phyloP scores from a whole-genome alignment of 2,113 vertebrate genomes.

The Garra rufa region DNA sequence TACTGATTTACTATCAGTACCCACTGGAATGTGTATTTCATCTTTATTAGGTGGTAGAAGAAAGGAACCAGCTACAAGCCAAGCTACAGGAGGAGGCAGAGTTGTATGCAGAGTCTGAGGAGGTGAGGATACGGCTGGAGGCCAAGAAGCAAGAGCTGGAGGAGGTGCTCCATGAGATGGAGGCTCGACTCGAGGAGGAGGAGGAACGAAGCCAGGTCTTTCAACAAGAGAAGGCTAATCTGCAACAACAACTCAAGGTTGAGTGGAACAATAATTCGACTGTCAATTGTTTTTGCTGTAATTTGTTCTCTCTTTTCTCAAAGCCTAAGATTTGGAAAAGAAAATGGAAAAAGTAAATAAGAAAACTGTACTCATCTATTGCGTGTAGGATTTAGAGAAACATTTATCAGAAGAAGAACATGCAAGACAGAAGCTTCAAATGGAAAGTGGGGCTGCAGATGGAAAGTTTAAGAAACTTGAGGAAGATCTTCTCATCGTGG shows the following conservation, averaged over 20 bases:
- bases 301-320: background rate
- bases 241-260: slow-evolving; percentile 93
- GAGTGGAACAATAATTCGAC: background rate
- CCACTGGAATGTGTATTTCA: background rate
- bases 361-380: background rate
- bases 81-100: slow-evolving; percentile 91
- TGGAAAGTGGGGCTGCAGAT: slow-evolving; percentile 88
- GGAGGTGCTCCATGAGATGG: slow-evolving; percentile 95
- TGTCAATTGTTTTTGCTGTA: background rate
- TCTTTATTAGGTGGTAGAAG: slow-evolving; percentile 81
- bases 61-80: slow-evolving; percentile 84
- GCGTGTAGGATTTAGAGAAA: slow-evolving; percentile 84
- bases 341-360: background rate
- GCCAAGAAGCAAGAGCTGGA: slow-evolving; percentile 94
- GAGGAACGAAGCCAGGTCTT: slow-evolving; percentile 84
- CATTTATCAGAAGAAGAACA: slow-evolving; percentile 88
- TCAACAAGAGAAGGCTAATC: slow-evolving; percentile 88
- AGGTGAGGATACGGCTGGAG: slow-evolving; percentile 88
- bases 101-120: slow-evolving; percentile 88
- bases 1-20: background rate
- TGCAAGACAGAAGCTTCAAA: slow-evolving; percentile 87
- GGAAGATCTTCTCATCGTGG: slow-evolving; percentile 88
- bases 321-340: background rate
- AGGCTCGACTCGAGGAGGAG: slow-evolving; percentile 91
- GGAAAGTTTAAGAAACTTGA: slow-evolving; percentile 94